Percentiles rank a stretch among this genome's conserved stretches.
phyloP scores from a whole-genome alignment of 2,888 invertebrate species.

The Lutraria lutraria region DNA sequence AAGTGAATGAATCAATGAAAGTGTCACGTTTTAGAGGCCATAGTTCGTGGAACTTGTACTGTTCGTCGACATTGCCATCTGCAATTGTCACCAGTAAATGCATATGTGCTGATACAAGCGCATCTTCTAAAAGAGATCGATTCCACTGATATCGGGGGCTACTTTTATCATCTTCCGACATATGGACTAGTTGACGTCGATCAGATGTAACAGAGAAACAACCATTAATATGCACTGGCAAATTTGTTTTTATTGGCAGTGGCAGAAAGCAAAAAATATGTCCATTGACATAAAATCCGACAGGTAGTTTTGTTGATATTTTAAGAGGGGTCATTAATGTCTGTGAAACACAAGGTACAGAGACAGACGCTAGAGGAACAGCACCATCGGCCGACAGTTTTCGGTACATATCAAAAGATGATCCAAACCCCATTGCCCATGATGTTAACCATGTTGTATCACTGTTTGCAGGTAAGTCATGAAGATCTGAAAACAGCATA shows the following conservation, averaged over 20 bases:
- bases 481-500: not conserved
- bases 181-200: conserved; percentile 75
- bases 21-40: conserved; percentile 23
- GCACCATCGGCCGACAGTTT: conserved; percentile 38
- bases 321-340: not conserved
- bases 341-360: conserved; percentile 69
- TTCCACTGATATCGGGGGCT: conserved; percentile 62
- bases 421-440: conserved; percentile 52
- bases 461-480: not conserved
- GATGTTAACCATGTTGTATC: conserved; percentile 46
- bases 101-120: conserved; percentile 62
- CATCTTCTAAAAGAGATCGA: conserved; percentile 59
- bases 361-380: conserved; percentile 78
- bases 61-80: too few relatives aligned
- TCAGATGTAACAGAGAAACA: conserved; percentile 83
- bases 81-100: conserved; percentile 44
- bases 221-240: conserved; percentile 84
- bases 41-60: not conserved
- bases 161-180: conserved; percentile 80
- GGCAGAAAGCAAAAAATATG: conserved; percentile 84
- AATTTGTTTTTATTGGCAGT: conserved; percentile 77
- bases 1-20: not conserved
- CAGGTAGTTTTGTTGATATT: conserved; percentile 16
- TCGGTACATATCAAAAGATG: conserved; percentile 24
- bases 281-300: conserved; percentile 71